A percentile compares a stretch with the other conserved stretches of the same genome.
phyloP scores from a whole-genome alignment of 2,113 vertebrate genomes.

The Menidia beryllina region DNA sequence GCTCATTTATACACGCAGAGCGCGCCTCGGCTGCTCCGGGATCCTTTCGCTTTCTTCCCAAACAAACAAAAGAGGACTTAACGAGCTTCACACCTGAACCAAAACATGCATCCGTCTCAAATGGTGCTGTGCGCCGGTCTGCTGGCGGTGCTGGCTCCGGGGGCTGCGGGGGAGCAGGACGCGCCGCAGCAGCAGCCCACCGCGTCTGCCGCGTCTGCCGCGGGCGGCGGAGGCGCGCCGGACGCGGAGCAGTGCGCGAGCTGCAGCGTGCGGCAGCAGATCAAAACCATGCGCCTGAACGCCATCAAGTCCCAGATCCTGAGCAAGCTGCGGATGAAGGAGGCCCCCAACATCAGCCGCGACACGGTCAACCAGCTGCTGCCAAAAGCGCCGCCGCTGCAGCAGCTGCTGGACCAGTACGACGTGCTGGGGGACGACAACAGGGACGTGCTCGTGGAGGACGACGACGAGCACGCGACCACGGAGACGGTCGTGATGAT shows the following conservation, averaged over 20 bases:
- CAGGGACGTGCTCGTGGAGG: constrained; percentile 88
- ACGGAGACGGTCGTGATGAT: constrained; percentile 96
- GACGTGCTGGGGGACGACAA: constrained; percentile 96
- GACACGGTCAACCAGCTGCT: constrained; percentile 94
- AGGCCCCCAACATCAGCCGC: constrained; percentile 97
- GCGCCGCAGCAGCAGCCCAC: constrained; percentile 83
- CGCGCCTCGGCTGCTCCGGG: constrained; percentile 53
- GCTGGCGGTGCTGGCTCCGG: constrained; percentile 86
- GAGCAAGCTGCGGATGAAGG: constrained; percentile 97
- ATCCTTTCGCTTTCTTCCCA: constrained; percentile 2
- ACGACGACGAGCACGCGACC: constrained; percentile 95
- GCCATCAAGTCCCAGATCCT: constrained; percentile 98
- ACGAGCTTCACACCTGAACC: constrained; percentile 35
- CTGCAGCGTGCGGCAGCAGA: constrained; percentile 95
- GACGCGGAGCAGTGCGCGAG: constrained; percentile 91
- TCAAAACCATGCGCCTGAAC: constrained; percentile 93
- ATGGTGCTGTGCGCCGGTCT: constrained; percentile 85
- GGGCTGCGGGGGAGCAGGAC: constrained; percentile 85
- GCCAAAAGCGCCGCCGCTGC: constrained; percentile 95
- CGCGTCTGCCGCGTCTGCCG: constrained; percentile 79
- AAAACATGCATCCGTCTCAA: constrained; percentile 88
- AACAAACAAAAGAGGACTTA: constrained; percentile 3
- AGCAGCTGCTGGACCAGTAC: constrained; percentile 97
- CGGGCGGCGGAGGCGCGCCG: no score
- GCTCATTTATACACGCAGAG: constrained; percentile 86